Evolutionary conservation across 2,797 vertebrate species (phyloP), one percentile per base, ranked within the genome.

Genomic region (Pyrocephalus nanus): DNA sequence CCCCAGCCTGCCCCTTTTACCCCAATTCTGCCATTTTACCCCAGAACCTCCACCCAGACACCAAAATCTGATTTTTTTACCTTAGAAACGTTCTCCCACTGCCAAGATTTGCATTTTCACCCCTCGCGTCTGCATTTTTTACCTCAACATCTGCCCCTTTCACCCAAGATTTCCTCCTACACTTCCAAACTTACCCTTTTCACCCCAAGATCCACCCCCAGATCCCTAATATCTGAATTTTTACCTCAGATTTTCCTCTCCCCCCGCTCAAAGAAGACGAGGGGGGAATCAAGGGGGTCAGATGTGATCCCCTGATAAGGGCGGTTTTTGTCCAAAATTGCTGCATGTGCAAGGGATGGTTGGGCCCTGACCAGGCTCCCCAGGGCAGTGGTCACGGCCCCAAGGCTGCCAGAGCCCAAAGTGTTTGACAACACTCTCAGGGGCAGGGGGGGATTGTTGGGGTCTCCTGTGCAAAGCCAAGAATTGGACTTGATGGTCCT

Each of bases 391-490:
- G n/a, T 5, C 65, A 55, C 9, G 0, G 26, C 30, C n/a, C 65
- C 15, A 5, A 21, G 25, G 48, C 55, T 71, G 50, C 1, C 51
- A 57, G 50, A 78, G 66, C 43, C 2, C 58, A 1, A 26, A 50
- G 7, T 0, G 1, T 27, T 62, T 45, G 57, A 22, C 14, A 26
- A 0, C 0, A 0, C 23, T 43, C 1, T 0, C n/a, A n/a, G 51
- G 60, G 8, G 0, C 29, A 54, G 25, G 29, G 29, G 7, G 47
- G 21, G 19, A 8, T 43, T 43, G 4, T 43, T 43, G 43, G 43
- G 4, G 43, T 43, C 18, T 19, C 43, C 43, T 19, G 8, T 43
- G 43, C 43, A 43, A 18, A 8, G 43, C 43, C 43, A 43, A 43
- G 43, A 43, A 43, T 19, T 43, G 43, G 43, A 43, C 18, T 43